phyloP scores from a whole-genome alignment of 92 coral and sea anemone species.

The Porites divaricata region DNA sequence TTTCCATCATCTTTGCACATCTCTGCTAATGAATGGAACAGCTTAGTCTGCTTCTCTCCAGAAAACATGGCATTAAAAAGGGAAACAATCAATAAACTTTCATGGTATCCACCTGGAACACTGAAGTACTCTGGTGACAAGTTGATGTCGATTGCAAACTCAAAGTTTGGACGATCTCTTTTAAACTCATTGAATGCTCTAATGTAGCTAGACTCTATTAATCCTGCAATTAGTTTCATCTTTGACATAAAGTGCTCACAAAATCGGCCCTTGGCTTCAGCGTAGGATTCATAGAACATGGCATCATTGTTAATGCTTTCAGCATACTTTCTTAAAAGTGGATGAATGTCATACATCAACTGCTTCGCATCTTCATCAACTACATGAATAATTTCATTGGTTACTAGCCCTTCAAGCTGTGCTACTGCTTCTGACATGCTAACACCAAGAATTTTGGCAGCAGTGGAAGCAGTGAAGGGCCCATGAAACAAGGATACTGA shows the following conservation, averaged over 20 bases:
- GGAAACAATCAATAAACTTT: conserved; percentile 50
- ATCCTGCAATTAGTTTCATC: conserved; percentile 41
- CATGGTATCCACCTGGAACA: conserved; percentile 58
- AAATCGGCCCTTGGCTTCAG: conserved; percentile 60
- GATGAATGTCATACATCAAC: conserved; percentile 71
- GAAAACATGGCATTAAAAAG: conserved; percentile 67
- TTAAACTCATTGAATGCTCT: conserved; percentile 45
- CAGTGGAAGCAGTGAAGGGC: conserved; percentile 64
- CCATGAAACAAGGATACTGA: conserved; percentile 66
- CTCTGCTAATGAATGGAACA: conserved; percentile 66
- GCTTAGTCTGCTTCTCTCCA: conserved; percentile 37
- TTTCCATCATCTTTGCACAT: conserved; percentile 14
- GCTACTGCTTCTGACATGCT: conserved; percentile 26
- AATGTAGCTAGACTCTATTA: conserved; percentile 60
- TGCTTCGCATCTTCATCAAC: conserved; percentile 47
- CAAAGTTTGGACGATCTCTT: conserved; percentile 61
- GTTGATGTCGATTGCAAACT: conserved; percentile 65
- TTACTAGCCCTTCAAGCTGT: conserved; percentile 57
- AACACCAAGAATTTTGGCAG: conserved; percentile 57
- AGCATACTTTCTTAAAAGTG: conserved; percentile 62
- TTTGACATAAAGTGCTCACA: conserved; percentile 59
- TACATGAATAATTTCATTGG: conserved; percentile 34
- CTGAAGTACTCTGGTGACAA: conserved; percentile 44
- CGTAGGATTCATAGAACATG: conserved; percentile 20
- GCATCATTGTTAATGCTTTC: conserved; percentile 34